phyloP scores from a whole-genome alignment of 2,888 invertebrate species.

The Onchidella celtica region DNA sequence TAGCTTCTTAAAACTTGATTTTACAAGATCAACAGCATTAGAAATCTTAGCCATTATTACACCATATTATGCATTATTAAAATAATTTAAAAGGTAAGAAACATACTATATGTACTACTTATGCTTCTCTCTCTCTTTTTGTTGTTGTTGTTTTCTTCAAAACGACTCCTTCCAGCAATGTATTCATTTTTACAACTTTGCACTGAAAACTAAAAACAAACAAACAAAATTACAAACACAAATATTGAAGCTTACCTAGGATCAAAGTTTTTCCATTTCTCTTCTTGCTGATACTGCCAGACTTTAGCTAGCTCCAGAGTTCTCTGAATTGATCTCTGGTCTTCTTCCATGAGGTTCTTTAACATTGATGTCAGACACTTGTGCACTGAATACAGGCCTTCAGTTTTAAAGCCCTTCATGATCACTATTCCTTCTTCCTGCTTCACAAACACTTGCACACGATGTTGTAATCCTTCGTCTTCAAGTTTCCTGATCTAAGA shows the following conservation, averaged over 20 bases:
- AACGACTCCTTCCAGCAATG: too few relatives aligned
- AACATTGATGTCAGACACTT: not conserved
- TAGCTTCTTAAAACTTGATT: too few relatives aligned
- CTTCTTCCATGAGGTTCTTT: slow-evolving; percentile 1
- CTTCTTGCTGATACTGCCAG: slow-evolving; percentile 49
- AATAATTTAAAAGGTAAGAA: too few relatives aligned
- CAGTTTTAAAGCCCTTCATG: slow-evolving; percentile 11
- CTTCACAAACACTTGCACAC: slow-evolving; percentile 29
- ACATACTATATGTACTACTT: too few relatives aligned
- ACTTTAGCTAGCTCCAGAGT: slow-evolving; percentile 32
- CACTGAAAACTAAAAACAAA: too few relatives aligned
- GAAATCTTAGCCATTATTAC: too few relatives aligned
- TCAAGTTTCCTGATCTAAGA: slow-evolving; percentile 21
- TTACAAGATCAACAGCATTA: too few relatives aligned
- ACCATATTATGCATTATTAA: too few relatives aligned
- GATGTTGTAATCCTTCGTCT: slow-evolving; percentile 2
- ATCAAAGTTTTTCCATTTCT: slow-evolving; percentile 52
- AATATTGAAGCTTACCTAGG: slow-evolving; percentile 41
- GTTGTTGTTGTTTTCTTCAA: too few relatives aligned
- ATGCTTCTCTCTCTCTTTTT: too few relatives aligned
- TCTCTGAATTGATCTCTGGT: slow-evolving; percentile 23
- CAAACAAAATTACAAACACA: too few relatives aligned
- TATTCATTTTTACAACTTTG: too few relatives aligned
- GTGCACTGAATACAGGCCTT: not conserved
- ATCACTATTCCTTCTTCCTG: slow-evolving; percentile 11